phyloP scores from a whole-genome alignment of 2,113 vertebrate genomes.

The Raja brachyura region DNA sequence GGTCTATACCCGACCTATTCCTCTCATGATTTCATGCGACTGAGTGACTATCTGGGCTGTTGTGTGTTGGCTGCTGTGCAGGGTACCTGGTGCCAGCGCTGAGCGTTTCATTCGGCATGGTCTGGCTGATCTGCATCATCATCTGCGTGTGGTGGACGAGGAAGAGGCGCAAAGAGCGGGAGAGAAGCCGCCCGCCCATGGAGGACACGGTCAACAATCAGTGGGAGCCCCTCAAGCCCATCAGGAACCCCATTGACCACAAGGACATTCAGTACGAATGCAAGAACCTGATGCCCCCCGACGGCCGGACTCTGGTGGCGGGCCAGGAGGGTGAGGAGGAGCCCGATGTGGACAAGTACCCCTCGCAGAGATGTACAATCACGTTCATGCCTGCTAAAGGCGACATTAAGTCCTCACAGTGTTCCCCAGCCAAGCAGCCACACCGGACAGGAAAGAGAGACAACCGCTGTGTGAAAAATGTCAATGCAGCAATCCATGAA shows the following conservation, averaged over 20 bases:
- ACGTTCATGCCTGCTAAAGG: constrained; percentile 67
- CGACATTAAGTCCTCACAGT: constrained; percentile 56
- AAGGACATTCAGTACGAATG: constrained; percentile 73
- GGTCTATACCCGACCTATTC: too few species aligned
- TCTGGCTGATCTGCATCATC: constrained; percentile 79
- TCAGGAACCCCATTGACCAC: constrained; percentile 67
- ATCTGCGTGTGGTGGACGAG: constrained; percentile 86
- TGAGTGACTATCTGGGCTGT: too few species aligned
- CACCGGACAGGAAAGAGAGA: constrained; percentile 79
- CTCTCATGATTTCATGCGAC: too few species aligned
- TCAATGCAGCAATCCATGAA: constrained; percentile 59
- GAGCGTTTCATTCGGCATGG: constrained; percentile 71
- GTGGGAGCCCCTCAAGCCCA: constrained; percentile 73
- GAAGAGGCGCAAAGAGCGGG: constrained; percentile 83
- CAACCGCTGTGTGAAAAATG: constrained; percentile 79
- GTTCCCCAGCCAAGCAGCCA: constrained; percentile 62
- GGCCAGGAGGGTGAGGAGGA: constrained; percentile 68
- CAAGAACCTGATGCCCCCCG: constrained; percentile 74
- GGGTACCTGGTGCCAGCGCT: constrained; percentile 78
- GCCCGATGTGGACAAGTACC: constrained; percentile 65
- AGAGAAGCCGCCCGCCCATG: constrained; percentile 60
- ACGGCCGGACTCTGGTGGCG: constrained; percentile 68
- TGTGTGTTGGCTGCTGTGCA: constrained; percentile 48
- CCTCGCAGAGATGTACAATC: constrained; percentile 59
- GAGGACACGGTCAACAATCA: constrained; percentile 83